A percentile compares a stretch with the other conserved stretches of the same genome.
phyloP scores from a whole-genome alignment of 2,113 vertebrate species.

The Myodes glareolus region DNA sequence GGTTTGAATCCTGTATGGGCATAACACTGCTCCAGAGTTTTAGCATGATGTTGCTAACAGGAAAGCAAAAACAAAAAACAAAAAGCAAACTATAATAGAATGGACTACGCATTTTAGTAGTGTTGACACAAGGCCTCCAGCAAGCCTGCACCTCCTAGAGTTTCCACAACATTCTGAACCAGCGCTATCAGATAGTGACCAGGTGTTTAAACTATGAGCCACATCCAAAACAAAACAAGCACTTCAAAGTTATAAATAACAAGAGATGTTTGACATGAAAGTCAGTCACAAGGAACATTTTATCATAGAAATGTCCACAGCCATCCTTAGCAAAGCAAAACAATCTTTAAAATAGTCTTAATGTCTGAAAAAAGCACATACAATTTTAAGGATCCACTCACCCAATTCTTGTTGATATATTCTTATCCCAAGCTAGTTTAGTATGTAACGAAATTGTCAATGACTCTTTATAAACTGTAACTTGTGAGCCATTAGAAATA shows the following conservation, averaged over 20 bases:
- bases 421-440: slow-evolving; percentile 59
- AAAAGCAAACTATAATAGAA: too few species aligned
- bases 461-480: slow-evolving; percentile 38
- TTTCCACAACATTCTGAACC: not conserved
- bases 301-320: slow-evolving; percentile 46
- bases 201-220: not conserved
- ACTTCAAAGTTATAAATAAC: not conserved
- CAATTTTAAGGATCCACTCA: slow-evolving; percentile 75
- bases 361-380: slow-evolving; percentile 40
- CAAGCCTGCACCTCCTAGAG: not conserved
- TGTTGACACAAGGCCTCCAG: not conserved
- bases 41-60: not conserved
- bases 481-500: not conserved
- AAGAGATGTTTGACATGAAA: not conserved
- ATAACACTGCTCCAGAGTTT: not conserved
- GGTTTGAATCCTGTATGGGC: not conserved
- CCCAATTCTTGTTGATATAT: slow-evolving; percentile 77
- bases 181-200: not conserved
- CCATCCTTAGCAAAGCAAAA: not conserved
- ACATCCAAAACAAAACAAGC: not conserved
- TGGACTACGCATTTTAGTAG: not conserved
- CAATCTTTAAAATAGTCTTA: slow-evolving; percentile 49
- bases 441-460: slow-evolving; percentile 69
- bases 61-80: too few species aligned
- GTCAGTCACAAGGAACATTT: slow-evolving; percentile 26